Conservation (phyloP, 2,797 vertebrate species). For the Podarcis siculus region DNA sequence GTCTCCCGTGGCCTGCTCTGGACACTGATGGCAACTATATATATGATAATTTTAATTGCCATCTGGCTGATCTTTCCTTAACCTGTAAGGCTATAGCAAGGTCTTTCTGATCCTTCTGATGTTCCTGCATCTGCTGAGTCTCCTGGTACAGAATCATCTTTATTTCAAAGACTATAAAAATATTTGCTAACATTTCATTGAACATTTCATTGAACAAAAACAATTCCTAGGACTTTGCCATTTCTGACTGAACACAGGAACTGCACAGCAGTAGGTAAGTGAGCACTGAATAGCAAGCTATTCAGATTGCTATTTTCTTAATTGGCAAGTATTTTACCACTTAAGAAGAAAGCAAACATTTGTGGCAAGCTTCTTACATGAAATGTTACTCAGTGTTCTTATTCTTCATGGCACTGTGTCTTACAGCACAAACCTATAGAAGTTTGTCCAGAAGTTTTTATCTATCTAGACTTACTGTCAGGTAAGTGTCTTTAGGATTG, state of each 20-base stretch:
- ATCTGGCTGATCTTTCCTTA: too few relatives aligned
- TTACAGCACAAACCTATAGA: not conserved
- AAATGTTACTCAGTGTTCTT: not conserved
- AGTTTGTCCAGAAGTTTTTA: not conserved
- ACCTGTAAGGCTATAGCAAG: too few relatives aligned
- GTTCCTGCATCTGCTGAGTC: too few relatives aligned
- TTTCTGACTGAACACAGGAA: conserved; percentile 1
- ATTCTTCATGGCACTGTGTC: not conserved
- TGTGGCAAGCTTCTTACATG: not conserved
- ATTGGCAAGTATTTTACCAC: not conserved
- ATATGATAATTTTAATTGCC: too few relatives aligned
- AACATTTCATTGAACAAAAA: not conserved
- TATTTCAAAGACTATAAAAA: conserved; percentile 25
- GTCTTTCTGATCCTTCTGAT: too few relatives aligned
- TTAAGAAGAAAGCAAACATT: not conserved
- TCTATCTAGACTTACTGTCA: not conserved
- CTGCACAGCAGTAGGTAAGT: not conserved
- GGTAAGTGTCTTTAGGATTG: too few relatives aligned
- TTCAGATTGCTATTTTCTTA: not conserved
- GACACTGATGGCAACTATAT: too few relatives aligned
- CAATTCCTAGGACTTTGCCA: rapidly evolving
- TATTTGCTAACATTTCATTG: not conserved
- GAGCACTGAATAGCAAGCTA: not conserved
- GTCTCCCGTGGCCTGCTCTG: too few relatives aligned
- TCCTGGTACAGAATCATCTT: not conserved